A percentile compares a stretch with the other conserved stretches of the same genome.
phyloP scores from a whole-genome alignment of 2,113 vertebrate species.

The Zosterops lateralis region DNA sequence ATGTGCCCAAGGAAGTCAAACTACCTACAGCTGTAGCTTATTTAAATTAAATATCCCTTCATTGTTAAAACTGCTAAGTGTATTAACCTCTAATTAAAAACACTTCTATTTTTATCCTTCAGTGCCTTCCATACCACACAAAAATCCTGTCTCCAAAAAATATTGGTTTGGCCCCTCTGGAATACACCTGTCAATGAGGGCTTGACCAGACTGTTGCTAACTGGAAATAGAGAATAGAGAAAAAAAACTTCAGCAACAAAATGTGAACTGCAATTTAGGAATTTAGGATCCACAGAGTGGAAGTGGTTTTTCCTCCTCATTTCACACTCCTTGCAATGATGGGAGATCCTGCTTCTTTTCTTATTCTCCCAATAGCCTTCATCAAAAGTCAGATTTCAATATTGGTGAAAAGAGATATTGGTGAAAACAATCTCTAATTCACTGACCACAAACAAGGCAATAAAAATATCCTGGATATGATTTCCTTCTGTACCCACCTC shows the following conservation, averaged over 20 bases:
- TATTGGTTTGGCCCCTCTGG: neutral
- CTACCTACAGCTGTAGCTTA: neutral
- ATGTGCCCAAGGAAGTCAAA: neutral
- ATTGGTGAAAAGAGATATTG: neutral
- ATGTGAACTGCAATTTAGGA: accelerated
- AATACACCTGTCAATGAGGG: too few species aligned
- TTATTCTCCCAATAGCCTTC: neutral
- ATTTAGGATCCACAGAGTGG: accelerated
- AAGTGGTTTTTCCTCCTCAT: neutral
- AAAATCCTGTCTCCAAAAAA: neutral
- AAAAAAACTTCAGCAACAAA: neutral
- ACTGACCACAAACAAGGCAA: neutral
- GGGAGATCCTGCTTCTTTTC: neutral
- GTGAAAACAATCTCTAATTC: neutral
- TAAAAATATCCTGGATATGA: neutral
- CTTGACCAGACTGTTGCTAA: too few species aligned
- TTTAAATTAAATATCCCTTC: neutral
- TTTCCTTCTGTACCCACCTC: neutral
- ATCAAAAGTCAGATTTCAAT: neutral
- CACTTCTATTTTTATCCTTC: neutral
- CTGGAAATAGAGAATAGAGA: too few species aligned
- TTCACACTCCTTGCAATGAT: neutral
- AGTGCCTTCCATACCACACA: neutral
- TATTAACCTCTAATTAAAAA: neutral
- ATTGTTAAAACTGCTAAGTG: neutral